Percentiles rank a stretch among this genome's conserved stretches.
Evolutionary conservation across 2,888 invertebrate genomes (phyloP).

Genomic region (Oxycera nigricornis): DNA sequence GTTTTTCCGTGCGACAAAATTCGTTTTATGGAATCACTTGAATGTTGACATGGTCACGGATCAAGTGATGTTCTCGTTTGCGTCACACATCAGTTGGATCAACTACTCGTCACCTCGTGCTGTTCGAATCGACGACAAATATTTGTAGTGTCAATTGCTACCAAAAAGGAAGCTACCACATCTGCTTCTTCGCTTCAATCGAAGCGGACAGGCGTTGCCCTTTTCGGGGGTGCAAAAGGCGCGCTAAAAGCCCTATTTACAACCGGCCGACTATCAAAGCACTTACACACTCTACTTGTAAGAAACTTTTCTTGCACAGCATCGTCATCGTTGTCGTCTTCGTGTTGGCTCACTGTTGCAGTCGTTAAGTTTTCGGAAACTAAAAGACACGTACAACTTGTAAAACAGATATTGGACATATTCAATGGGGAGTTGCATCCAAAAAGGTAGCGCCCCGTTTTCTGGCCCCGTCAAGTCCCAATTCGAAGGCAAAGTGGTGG

Average conservation of each 20-base stretch:
- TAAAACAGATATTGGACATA: slow-evolving; percentile 54
- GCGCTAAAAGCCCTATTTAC: not conserved
- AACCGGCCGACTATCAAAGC: not conserved
- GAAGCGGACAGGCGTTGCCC: not conserved
- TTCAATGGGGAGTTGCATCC: slow-evolving; percentile 26
- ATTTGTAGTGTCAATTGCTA: not conserved
- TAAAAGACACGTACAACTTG: slow-evolving; percentile 55
- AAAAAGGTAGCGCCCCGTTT: not conserved
- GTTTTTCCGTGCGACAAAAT: not conserved
- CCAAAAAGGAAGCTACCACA: too few species aligned
- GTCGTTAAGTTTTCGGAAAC: slow-evolving; percentile 28
- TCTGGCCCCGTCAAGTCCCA: not conserved
- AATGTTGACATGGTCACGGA: slow-evolving; percentile 35
- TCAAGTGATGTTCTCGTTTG: not conserved
- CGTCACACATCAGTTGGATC: not conserved
- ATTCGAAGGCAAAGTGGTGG: not conserved
- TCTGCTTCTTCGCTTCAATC: not conserved
- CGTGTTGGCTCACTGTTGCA: slow-evolving; percentile 7
- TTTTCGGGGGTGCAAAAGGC: slow-evolving; percentile 3
- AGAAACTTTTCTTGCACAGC: slow-evolving; percentile 23
- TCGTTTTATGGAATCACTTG: slow-evolving; percentile 10
- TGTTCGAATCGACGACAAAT: not conserved
- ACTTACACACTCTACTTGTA: slow-evolving; percentile 22
- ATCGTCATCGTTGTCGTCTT: not conserved
- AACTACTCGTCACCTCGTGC: not conserved